Conservation (phyloP, 2,113 vertebrate genomes). For the Pelmatolapia mariae region DNA sequence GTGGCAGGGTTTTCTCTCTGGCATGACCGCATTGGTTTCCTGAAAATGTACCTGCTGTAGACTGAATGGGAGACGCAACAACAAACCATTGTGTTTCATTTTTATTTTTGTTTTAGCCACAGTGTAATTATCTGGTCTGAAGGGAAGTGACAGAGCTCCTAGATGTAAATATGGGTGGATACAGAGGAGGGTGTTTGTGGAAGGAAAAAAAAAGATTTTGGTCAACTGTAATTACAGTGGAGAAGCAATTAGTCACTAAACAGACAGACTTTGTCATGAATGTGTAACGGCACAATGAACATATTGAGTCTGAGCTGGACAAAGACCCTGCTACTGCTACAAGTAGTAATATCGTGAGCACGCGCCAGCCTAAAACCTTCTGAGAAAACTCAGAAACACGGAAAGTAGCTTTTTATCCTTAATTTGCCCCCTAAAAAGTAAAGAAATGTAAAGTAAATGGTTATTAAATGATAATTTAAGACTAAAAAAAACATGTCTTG, state of each 20-base stretch:
- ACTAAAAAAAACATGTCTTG: fast-evolving
- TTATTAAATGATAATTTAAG: background rate
- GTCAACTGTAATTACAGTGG: background rate
- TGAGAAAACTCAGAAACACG: background rate
- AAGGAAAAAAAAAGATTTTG: background rate
- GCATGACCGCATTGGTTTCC: background rate
- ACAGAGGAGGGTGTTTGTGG: background rate
- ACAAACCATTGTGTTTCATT: constrained; percentile 8
- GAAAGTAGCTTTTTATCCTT: background rate
- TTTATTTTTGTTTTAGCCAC: background rate
- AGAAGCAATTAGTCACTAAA: constrained; percentile 18
- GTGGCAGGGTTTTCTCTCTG: background rate
- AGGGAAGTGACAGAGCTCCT: constrained; percentile 21
- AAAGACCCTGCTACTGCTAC: background rate
- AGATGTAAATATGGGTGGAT: background rate
- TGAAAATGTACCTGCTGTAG: constrained; percentile 31
- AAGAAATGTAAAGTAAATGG: background rate
- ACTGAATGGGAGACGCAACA: constrained; percentile 5
- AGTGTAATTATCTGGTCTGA: constrained; percentile 21
- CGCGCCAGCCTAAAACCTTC: fast-evolving
- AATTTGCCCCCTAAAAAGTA: fast-evolving
- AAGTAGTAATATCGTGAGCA: background rate
- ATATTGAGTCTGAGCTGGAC: background rate
- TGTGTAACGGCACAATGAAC: background rate
- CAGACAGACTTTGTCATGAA: background rate